These are phyloP conservation scores for Gonioctena quinquepunctata DNA, from an alignment of 1,140 invertebrate genomes.

Conservation along the genomic window DNA sequence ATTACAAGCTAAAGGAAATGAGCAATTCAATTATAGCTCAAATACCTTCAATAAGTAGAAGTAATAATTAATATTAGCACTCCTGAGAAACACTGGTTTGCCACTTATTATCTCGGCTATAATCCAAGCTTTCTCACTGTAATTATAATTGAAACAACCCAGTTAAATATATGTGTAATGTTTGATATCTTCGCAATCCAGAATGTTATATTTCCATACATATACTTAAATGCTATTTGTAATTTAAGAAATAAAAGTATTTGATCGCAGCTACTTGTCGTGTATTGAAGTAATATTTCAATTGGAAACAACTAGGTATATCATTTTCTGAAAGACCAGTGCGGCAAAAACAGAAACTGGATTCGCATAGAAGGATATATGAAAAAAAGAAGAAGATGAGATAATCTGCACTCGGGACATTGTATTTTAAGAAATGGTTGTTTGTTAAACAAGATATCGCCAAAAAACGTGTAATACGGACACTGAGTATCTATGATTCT, in stretches of 20 bases:
- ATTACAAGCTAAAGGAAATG: background rate
- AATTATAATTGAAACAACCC: slow-evolving; percentile 1
- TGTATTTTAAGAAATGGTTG: background rate
- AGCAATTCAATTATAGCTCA: slow-evolving; percentile 2
- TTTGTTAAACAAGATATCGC: background rate
- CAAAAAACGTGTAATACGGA: no score
- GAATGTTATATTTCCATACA: background rate
- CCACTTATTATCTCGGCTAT: background rate
- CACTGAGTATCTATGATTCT: no score
- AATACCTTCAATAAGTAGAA: background rate
- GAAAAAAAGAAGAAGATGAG: background rate
- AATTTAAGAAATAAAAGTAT: background rate
- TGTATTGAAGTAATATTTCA: background rate
- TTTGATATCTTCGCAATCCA: background rate
- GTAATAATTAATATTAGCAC: slow-evolving; percentile 11
- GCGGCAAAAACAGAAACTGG: background rate
- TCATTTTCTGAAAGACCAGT: no score
- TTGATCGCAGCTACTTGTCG: background rate
- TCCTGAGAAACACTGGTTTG: background rate
- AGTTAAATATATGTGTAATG: background rate
- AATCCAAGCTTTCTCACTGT: background rate
- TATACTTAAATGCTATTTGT: background rate
- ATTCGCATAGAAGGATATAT: background rate
- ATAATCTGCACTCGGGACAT: background rate
- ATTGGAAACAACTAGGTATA: no score